A percentile compares a stretch with the other conserved stretches of the same genome.
phyloP scores from a whole-genome alignment of 2,113 vertebrate species.

The Podiceps cristatus region DNA sequence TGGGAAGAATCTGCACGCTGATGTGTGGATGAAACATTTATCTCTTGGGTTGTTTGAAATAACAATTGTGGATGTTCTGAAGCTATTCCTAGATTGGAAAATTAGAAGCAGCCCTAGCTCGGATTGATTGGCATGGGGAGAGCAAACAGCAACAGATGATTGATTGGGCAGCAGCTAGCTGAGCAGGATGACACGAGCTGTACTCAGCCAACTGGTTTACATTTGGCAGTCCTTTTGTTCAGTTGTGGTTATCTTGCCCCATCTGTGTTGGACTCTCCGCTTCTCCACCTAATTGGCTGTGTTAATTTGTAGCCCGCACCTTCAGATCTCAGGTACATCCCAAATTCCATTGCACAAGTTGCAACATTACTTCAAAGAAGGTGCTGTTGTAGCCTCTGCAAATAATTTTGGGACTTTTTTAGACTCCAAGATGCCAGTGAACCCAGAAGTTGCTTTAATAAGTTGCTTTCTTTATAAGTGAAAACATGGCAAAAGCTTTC shows the following conservation, averaged over 20 bases:
- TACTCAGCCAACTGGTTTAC: slow-evolving; percentile 16
- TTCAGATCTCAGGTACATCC: slow-evolving; percentile 63
- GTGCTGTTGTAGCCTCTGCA: slow-evolving; percentile 44
- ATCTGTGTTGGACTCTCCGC: slow-evolving; percentile 51
- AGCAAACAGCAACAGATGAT: slow-evolving; percentile 34
- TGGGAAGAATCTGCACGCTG: not conserved
- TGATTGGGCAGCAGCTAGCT: slow-evolving; percentile 34
- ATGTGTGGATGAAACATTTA: slow-evolving; percentile 27
- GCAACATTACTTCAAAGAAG: slow-evolving; percentile 70
- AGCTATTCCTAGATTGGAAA: slow-evolving; percentile 40
- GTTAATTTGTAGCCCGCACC: slow-evolving; percentile 57
- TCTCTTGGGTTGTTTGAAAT: slow-evolving; percentile 36
- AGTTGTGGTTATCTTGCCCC: slow-evolving; percentile 43
- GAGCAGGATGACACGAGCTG: not conserved
- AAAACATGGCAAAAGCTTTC: slow-evolving; percentile 5
- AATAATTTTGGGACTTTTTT: slow-evolving; percentile 56
- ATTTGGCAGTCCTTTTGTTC: slow-evolving; percentile 40
- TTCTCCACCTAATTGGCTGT: slow-evolving; percentile 59
- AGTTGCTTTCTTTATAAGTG: slow-evolving; percentile 7
- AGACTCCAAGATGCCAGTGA: slow-evolving; percentile 25
- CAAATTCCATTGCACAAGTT: slow-evolving; percentile 62
- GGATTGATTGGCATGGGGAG: slow-evolving; percentile 17
- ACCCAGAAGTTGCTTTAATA: slow-evolving; percentile 41
- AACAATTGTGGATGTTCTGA: slow-evolving; percentile 27
- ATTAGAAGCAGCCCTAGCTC: slow-evolving; percentile 9